Evolutionary conservation across 92 coral and sea anemone genomes (phyloP), one percentile per base, ranked within the genome.

Genomic region (Bergia puertoricense): DNA sequence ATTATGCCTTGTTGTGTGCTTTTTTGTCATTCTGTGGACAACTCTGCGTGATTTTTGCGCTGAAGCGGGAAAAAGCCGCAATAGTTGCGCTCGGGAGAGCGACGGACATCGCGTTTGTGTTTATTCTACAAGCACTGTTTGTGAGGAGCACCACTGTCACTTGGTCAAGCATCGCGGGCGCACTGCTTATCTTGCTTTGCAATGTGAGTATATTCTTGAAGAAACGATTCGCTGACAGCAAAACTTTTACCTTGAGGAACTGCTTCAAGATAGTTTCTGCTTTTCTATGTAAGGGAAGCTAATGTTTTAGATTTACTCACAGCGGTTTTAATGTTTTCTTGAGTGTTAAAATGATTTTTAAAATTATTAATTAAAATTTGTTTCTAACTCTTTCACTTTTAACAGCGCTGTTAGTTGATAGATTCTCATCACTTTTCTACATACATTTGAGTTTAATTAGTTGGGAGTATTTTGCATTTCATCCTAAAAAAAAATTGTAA

Each of bases 1-100:
- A 80, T 41, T 91, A 91, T 44, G 77, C 90, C 16, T 38, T 89
- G 22, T 22, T 81, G 8, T n/a, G n/a, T 42, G 91, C 89, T 4
- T 80, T 78, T 13, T 79, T 80, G 36, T 90, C 93, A 9, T 92
- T 85, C 81, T 75, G 44, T 10, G 96, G 88, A 2, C 94, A 90
- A 57, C 54, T 92, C 13, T 41, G 89, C 56, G 45, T 76, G 71
- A 77, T 89, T 59, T 92, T 90, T 85, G 91, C 96, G n/a, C 48
- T 90, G 43, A 14, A 74, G 15, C 72, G 87, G 51, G 96, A 94
- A 69, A 94, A 92, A 50, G 96, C 96, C 3, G 79, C 89, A 1
- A 76, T 92, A 5, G 88, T 92, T 48, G 86, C 96, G 39, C 85
- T 94, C 30, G 90, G 89, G n/a, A 89, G 94, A 18, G 93, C 96